Evolutionary conservation across 2,113 vertebrate species (phyloP).

Genomic region (Bubo blakistoni): DNA sequence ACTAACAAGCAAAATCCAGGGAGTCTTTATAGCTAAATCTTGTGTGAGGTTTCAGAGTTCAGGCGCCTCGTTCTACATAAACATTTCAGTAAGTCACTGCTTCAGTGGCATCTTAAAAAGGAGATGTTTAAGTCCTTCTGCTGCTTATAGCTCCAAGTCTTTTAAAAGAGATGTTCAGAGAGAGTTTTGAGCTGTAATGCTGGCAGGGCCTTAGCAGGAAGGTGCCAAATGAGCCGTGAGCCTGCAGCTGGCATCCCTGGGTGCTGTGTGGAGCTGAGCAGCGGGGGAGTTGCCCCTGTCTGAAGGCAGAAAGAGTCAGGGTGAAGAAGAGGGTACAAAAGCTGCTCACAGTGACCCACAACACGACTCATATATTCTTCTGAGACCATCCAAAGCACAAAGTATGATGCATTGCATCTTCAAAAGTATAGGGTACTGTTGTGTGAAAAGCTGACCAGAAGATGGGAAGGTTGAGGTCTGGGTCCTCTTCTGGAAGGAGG

Average conservation of each 20-base stretch:
- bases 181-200: neutral
- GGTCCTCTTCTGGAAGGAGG: neutral
- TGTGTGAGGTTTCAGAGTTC: neutral
- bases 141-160: neutral
- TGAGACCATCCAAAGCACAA: neutral
- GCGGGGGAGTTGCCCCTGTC: neutral
- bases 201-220: neutral
- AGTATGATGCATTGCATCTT: neutral
- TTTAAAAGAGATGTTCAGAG: neutral
- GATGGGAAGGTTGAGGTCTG: neutral
- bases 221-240: neutral
- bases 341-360: neutral
- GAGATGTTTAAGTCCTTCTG: neutral
- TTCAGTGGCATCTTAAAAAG: neutral
- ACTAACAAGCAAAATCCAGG: neutral
- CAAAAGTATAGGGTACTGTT: neutral
- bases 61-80: neutral
- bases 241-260: neutral
- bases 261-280: neutral
- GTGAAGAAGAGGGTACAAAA: neutral
- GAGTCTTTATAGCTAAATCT: neutral
- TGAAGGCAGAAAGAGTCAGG: neutral
- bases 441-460: neutral
- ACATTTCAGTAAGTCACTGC: neutral
- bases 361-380: accelerated